Evolutionary conservation across 2,888 invertebrate species (phyloP), one percentile per base, ranked within the genome.

Genomic region (Cordilura impudica): DNA sequence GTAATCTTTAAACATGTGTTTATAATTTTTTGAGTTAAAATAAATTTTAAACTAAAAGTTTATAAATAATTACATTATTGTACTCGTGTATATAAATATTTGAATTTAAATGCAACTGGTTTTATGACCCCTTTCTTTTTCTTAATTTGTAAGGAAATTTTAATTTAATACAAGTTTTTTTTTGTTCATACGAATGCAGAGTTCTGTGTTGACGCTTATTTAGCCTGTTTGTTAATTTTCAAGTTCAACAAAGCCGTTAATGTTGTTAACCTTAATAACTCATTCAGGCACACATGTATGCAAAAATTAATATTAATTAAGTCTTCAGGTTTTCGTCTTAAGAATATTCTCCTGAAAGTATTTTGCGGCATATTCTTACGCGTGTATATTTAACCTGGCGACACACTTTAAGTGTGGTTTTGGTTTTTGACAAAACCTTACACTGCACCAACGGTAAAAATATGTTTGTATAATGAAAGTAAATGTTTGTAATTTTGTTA

Each of bases 241-340:
- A 79, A 79, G 79, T 79, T 79, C 79, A 79, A 72, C 71, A 67
- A 67, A 79, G 70, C 79, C 79, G 75, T 79, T 79, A 75, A 79
- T 72, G 67, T 65, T 75, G 79, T 72, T 79, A 79, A 79, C 79
- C 79, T 79, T 53, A 75, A 75, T 73, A 69, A 73, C 47, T 29
- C 51, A n/a, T 6, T n/a, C 14, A 54, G 16, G 35, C 10, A 61
- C 12, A 35, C 1, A 47, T 1, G 18, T 16, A 23, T 14, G 19
- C 21, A 54, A 23, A 58, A 47, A 53, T 26, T 19, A 14, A 4
- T 67, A 35, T 45, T 12, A 7, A 21, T 53, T 61, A 61, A 39
- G 63, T 56, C 54, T 60, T 26, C 71, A 66, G 71, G 70, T 71
- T 79, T 56, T 65, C 47, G 53, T 21, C n/a, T 47, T 21, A 54